These are phyloP conservation scores for Syndactyla subalaris DNA, from an alignment of 2,797 vertebrate species.

Conservation along the genomic window DNA sequence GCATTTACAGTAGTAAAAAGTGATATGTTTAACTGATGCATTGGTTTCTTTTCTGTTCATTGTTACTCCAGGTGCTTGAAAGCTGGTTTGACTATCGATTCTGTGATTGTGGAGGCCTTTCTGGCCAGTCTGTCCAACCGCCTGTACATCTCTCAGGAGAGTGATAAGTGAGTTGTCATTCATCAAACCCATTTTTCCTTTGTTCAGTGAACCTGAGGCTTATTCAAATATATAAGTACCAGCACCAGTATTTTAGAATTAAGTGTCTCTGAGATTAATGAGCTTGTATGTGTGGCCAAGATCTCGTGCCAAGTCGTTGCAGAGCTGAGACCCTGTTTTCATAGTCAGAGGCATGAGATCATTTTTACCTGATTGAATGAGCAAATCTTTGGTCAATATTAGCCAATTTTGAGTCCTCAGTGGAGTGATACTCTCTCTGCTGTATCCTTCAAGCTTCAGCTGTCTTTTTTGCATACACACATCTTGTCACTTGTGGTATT, in stretches of 20 bases:
- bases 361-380: not conserved
- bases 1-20: not conserved
- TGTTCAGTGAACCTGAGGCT: not conserved
- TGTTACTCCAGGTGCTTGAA: slow-evolving; percentile 87
- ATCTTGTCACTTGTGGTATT: not conserved
- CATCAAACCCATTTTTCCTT: not conserved
- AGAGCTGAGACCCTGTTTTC: not conserved
- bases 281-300: not conserved
- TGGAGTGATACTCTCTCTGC: not conserved
- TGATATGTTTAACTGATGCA: not conserved
- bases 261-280: not conserved
- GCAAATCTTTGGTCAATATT: not conserved
- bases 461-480: not conserved
- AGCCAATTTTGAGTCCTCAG: not conserved
- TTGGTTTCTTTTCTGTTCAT: not conserved
- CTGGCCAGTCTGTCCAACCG: slow-evolving; percentile 96
- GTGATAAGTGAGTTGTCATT: slow-evolving; percentile 87
- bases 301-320: not conserved
- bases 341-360: not conserved
- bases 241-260: not conserved
- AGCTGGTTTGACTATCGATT: slow-evolving; percentile 91
- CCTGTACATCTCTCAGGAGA: slow-evolving; percentile 98
- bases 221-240: not conserved
- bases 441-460: not conserved
- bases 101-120: slow-evolving; percentile 96